Base-by-base conservation (phyloP, 2,888 invertebrate species). In the Hymenopus coronatus region DNA sequence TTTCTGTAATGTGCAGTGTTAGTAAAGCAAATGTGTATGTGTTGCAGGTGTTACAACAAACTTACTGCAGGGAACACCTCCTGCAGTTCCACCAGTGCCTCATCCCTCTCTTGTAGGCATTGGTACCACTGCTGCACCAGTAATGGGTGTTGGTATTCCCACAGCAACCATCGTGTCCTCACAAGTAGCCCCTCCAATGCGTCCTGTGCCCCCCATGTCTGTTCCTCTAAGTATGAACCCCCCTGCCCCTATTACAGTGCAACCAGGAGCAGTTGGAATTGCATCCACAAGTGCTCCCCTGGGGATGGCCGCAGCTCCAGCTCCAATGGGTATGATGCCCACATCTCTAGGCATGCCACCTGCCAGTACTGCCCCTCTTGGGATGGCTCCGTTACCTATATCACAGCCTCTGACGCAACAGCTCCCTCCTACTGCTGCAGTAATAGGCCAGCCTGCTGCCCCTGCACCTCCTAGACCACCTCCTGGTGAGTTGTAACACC, bases 181-280 rank as follows among this genome's bases (percentile, higher is more conserved):
- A 6, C 54, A 70, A 70, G 89, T 91, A 82, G 91, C 90, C 25
- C 90, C 90, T 46, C 88, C 88, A 30, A 89, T 90, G 28, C 89
- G 90, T 14, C 89, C 91, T 28, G 90, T 87, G 89, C 90, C 87
- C 85, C 88, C 88, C 90, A 91, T 90, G 90, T 88, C 40, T 27
- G 83, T 85, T 54, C 85, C 88, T 1, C 40, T 85, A 27, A 94
- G 94, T 92, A 91, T 93, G 0, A 93, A 89, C 70, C 88, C 93
- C 0, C 90, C 91, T 30, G 88, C 93, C 20, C 94, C 93, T 85
- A 93, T 54, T 8, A 25, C 54, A 28, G 88, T 70, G 84, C 70
- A 54, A 40, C 54, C 91, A 82, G 90, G 89, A 7, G 83, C 90
- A 15, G 89, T 81, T 28, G 40, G 40, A 86, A 70, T 81, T 15